Base-by-base conservation (phyloP, 2,888 invertebrate genomes). In the Protonemura montana region DNA sequence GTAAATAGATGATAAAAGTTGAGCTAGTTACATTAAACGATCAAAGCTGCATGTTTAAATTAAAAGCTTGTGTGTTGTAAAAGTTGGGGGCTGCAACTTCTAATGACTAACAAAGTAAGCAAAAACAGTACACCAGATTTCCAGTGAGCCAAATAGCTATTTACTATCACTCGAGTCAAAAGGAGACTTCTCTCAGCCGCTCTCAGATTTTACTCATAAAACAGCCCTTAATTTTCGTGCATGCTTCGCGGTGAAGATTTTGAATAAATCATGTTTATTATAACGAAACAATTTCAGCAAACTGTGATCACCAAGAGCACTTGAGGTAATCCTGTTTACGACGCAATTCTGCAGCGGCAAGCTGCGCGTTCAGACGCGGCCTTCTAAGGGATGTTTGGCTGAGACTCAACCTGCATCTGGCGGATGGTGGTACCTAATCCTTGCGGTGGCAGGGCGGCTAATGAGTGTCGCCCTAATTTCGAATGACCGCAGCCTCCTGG, bases 391-490 rank as follows among this genome's bases (percentile, higher is more conserved):
- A 59, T 21, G 59, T 21, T 59, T 59, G 59, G 59, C 6, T 2
- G 59, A 10, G 13, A 21, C 59, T 59, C 59, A 59, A 59, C 16
- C 59, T 59, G 59, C 59, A 59, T 59, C 59, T 59, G 16, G 59
- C 16, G 59, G 2, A 59, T 29, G 28, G n/a, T n/a, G n/a, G n/a
- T n/a, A n/a, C n/a, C n/a, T 81, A 81, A 81, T 81, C 81, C 81
- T 81, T 81, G 81, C n/a, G 81, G 81, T 30, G 59, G 21, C 81
- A n/a, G 28, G 5, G 5, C 81, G 81, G 30, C 81, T 81, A 81
- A 81, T 81, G 81, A 81, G 81, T 81, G 81, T 30, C 30, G 81
- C 30, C 29, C 81, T 59, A 59, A 59, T 59, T 59, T 59, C 59
- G 21, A 21, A 59, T 13, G 59, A 59, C 59, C 59, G 59, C 59